These are phyloP conservation scores for Isurus oxyrinchus DNA, from an alignment of 2,113 vertebrate genomes.

Conservation along the genomic window DNA sequence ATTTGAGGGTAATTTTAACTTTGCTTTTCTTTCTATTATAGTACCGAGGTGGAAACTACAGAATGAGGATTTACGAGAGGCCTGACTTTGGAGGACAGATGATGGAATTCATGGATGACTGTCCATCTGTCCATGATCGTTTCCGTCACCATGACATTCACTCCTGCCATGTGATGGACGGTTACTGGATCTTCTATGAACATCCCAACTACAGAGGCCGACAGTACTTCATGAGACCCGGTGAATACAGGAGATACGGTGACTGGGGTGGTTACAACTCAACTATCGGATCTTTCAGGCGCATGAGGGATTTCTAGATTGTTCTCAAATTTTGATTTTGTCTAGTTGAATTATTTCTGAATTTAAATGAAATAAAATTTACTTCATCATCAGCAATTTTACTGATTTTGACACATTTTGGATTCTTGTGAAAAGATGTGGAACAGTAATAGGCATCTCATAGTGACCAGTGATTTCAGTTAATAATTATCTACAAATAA, in stretches of 20 bases:
- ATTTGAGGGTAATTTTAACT: too few species aligned
- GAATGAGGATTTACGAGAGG: slow-evolving; percentile 48
- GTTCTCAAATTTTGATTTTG: not conserved
- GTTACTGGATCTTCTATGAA: slow-evolving; percentile 29
- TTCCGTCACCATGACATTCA: slow-evolving; percentile 32
- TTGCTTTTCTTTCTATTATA: slow-evolving; percentile 40
- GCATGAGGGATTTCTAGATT: not conserved
- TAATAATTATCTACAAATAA: too few species aligned
- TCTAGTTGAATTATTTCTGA: not conserved
- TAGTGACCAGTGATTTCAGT: too few species aligned
- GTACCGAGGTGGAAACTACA: slow-evolving; percentile 55
- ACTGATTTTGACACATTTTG: too few species aligned
- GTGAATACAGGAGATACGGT: slow-evolving; percentile 41
- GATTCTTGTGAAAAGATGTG: too few species aligned
- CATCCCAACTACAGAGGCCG: slow-evolving; percentile 25
- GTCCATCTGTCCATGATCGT: slow-evolving; percentile 20
- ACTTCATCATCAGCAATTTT: too few species aligned
- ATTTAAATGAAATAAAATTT: too few species aligned
- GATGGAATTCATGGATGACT: slow-evolving; percentile 26
- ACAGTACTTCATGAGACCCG: slow-evolving; percentile 41
- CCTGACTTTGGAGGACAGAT: slow-evolving; percentile 37
- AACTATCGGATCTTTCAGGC: not conserved
- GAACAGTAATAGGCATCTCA: too few species aligned
- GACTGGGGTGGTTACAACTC: slow-evolving; percentile 37
- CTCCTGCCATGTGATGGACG: slow-evolving; percentile 40